Conservation (phyloP, 2,888 invertebrate species). For the Therioaphis trifolii region DNA sequence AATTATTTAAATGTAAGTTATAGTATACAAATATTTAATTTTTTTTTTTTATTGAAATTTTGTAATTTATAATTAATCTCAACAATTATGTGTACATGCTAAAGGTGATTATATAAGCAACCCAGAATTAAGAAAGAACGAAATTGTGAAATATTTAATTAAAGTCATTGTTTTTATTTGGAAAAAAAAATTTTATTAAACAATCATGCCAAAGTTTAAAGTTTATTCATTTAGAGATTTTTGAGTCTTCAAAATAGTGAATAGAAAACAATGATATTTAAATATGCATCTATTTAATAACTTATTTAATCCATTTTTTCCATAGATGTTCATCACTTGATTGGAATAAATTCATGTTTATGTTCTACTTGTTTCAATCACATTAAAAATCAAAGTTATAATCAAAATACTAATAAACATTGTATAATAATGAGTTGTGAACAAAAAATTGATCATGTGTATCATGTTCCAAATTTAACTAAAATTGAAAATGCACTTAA, state of each 20-base stretch:
- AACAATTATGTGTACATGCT: no score
- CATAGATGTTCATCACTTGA: conserved; percentile 8
- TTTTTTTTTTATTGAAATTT: no score
- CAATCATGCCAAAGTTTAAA: neutral
- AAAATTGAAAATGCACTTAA: neutral
- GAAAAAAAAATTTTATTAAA: neutral
- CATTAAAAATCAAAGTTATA: conserved; percentile 75
- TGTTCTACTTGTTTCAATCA: conserved; percentile 89
- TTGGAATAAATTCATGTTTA: conserved; percentile 77
- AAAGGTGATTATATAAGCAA: no score
- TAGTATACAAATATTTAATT: no score
- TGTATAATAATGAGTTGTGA: conserved; percentile 20
- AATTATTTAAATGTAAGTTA: no score
- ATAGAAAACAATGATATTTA: no score
- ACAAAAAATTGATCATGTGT: neutral
- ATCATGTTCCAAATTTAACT: neutral
- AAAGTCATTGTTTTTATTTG: neutral
- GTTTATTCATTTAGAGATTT: neutral
- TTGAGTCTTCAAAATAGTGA: no score
- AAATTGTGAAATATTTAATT: no score
- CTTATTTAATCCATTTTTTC: neutral
- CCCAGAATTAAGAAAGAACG: no score
- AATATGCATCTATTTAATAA: no score
- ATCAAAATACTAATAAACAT: neutral
- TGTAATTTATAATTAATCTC: no score